Evolutionary conservation across 2,888 invertebrate genomes (phyloP).

Genomic region (Hirtodrosophila duncani): DNA sequence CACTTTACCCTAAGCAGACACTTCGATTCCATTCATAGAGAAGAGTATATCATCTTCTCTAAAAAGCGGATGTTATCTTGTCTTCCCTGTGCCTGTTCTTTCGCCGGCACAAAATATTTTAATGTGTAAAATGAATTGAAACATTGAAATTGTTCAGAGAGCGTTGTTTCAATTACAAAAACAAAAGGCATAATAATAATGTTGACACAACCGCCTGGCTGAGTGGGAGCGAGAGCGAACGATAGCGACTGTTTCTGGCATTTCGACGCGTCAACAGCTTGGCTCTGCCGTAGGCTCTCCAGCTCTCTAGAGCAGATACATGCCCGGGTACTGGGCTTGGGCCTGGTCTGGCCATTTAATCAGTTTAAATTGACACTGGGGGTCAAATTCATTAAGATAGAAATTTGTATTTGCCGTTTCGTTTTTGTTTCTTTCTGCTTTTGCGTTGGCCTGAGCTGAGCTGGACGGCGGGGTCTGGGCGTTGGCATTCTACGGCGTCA

Average conservation of each 20-base stretch:
- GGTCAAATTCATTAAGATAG: constrained; percentile 76
- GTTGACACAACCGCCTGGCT: no score
- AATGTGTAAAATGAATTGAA: constrained; percentile 38
- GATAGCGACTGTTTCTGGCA: no score
- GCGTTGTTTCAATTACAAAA: constrained; percentile 55
- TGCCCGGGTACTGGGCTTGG: constrained; percentile 14
- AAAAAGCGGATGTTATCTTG: no score
- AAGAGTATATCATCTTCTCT: no score
- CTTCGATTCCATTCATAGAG: no score
- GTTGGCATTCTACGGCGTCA: constrained; percentile 21
- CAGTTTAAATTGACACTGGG: constrained; percentile 77
- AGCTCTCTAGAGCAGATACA: constrained; percentile 9
- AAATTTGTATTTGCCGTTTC: constrained; percentile 55
- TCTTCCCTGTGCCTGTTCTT: no score
- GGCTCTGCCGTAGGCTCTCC: no score
- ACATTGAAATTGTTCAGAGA: constrained; percentile 42
- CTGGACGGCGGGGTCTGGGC: constrained; percentile 26
- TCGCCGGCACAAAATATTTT: constrained; percentile 18
- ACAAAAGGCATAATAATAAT: constrained; percentile 7
- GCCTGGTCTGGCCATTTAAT: constrained; percentile 67
- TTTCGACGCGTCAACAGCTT: no score
- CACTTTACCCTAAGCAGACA: no score
- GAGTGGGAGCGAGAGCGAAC: no score
- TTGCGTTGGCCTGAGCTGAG: neutral
- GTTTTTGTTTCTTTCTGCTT: constrained; percentile 41